Percentiles rank a stretch among this genome's conserved stretches.
phyloP scores from a whole-genome alignment of 2,797 vertebrate species.

The Acrossocheilus fasciatus region DNA sequence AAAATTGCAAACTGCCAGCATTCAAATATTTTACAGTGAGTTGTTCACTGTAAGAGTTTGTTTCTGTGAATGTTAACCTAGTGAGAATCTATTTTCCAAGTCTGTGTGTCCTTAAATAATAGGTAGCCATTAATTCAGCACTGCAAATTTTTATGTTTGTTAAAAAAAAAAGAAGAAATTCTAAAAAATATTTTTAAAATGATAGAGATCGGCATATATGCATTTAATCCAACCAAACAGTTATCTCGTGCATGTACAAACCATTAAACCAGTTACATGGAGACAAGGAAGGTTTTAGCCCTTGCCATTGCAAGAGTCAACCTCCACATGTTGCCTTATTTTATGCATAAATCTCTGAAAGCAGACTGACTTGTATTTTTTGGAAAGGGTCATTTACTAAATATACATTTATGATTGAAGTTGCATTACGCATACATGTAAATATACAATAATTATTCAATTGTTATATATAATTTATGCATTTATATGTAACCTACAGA shows the following conservation, averaged over 20 bases:
- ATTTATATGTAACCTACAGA: slow-evolving; percentile 15
- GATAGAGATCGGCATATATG: neutral
- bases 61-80: slow-evolving; percentile 12
- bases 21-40: neutral
- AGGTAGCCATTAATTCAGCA: slow-evolving; percentile 8
- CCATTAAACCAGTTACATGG: neutral
- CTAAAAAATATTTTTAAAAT: neutral
- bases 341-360: slow-evolving; percentile 23
- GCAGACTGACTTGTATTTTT: slow-evolving; percentile 7
- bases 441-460: neutral
- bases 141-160: neutral
- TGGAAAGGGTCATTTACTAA: slow-evolving; percentile 26
- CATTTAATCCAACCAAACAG: neutral
- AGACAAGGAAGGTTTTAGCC: neutral
- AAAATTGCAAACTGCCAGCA: neutral
- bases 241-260: neutral
- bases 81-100: slow-evolving; percentile 33
- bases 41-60: neutral
- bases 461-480: neutral
- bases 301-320: neutral
- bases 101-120: neutral
- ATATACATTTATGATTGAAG: slow-evolving; percentile 7
- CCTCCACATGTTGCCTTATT: slow-evolving; percentile 46
- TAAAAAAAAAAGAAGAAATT: neutral
- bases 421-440: neutral